Base-by-base conservation (phyloP, 2,113 vertebrate species). In the Ptyas mucosa region DNA sequence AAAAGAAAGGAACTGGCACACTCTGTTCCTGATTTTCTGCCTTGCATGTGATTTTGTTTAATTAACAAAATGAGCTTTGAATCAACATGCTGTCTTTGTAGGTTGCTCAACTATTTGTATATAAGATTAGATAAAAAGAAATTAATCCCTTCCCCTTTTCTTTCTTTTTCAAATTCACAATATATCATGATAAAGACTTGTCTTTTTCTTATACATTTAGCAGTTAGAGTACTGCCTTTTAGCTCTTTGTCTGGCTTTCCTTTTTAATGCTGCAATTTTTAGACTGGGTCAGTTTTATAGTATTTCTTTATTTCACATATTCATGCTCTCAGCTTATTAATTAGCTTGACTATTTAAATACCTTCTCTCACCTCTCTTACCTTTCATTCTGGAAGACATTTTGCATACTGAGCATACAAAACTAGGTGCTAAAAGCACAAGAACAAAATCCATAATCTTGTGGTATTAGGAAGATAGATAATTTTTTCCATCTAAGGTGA, bases 41-140 rank as follows among this genome's bases (percentile, higher is more conserved):
- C 95, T 96, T 96, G 96, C 95, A 96, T 96, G 92, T 94, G 57
- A 55, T 95, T 88, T 81, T 53, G 94, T 94, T 94, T 1, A 3
- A 94, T 96, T 97, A 93, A 94, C 94, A 95, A 94, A 64, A 90
- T 14, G 90, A 94, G 89, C 94, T 96, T 94, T 94, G 34, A 93
- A 96, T 96, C 94, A 95, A 90, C 88, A 95, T 20, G 51, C 54
- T 95, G 91, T 91, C 64, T 58, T 39, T 46, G 4, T 95, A n/a
- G 90, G 58, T 96, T 96, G 94, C 52, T 89, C 93, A 96, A 95
- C 92, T 95, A 94, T 75, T 94, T 34, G 39, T 94, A 88, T 26
- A 43, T 93, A 39, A 88, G 58, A 69, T 26, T 69, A 61, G 39
- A 93, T 91, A 87, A 94, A 69, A 54, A 8, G 26, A 85, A 58